These are phyloP conservation scores for Aspiorhynchus laticeps DNA, from an alignment of 2,113 vertebrate species.

Conservation along the genomic window DNA sequence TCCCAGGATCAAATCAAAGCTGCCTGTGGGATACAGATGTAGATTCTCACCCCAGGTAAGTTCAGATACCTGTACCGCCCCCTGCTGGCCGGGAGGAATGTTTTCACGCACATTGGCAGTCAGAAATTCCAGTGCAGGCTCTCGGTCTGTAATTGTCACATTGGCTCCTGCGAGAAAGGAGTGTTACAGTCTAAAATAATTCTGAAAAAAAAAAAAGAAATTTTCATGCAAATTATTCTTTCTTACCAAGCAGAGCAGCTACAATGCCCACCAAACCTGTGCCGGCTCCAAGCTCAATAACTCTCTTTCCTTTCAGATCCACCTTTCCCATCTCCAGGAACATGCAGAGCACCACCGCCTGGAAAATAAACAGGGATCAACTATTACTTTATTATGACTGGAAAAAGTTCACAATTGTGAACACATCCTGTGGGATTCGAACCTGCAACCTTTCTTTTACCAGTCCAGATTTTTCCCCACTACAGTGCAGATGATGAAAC, in stretches of 20 bases:
- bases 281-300: constrained; percentile 92
- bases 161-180: constrained; percentile 77
- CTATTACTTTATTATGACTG: background rate
- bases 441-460: background rate
- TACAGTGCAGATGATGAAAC: background rate
- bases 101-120: constrained; percentile 86
- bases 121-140: constrained; percentile 84
- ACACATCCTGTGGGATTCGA: background rate
- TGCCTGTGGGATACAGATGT: constrained; percentile 74
- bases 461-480: background rate
- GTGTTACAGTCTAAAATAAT: background rate
- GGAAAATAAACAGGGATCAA: constrained; percentile 30
- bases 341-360: constrained; percentile 90
- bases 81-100: constrained; percentile 74
- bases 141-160: constrained; percentile 91
- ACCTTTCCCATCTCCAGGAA: constrained; percentile 86
- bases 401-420: background rate
- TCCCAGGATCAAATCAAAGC: constrained; percentile 88
- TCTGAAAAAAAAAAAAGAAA: background rate
- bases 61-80: constrained; percentile 80
- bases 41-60: constrained; percentile 89
- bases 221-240: background rate
- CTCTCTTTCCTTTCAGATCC: constrained; percentile 77
- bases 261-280: constrained; percentile 95
- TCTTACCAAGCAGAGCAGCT: constrained; percentile 86